These are phyloP conservation scores for Drosophila navojoa DNA, from an alignment of 1,140 invertebrate species.

Conservation along the genomic window DNA sequence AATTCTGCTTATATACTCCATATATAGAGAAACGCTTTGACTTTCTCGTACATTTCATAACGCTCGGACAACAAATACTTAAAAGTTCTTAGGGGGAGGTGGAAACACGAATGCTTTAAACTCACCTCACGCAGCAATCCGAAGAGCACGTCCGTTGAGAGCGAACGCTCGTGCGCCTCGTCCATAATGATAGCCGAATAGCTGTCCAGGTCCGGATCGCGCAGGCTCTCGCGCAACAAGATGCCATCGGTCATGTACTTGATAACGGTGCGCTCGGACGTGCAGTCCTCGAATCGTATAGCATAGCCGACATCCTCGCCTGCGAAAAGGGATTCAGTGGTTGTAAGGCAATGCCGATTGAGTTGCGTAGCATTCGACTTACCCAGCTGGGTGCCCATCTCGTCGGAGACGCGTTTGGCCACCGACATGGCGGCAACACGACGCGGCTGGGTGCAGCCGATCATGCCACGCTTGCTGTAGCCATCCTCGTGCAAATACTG, in stretches of 20 bases:
- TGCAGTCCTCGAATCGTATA: conserved; percentile 99
- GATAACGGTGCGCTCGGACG: conserved; percentile 97
- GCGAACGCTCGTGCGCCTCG: conserved; percentile 98
- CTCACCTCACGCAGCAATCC: conserved; percentile 96
- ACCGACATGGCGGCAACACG: conserved; percentile 99
- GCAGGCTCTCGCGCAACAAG: conserved; percentile 95
- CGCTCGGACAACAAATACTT: neutral
- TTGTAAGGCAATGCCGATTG: too few species aligned
- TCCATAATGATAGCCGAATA: conserved; percentile 99
- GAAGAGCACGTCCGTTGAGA: conserved; percentile 99
- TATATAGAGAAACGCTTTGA: too few species aligned
- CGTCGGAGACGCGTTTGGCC: conserved; percentile 99
- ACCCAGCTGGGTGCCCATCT: conserved; percentile 96
- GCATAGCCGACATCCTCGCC: conserved; percentile 98
- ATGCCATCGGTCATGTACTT: conserved; percentile 99
- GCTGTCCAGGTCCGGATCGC: conserved; percentile 97
- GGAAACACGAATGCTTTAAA: conserved; percentile 28
- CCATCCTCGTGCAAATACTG: conserved; percentile 99
- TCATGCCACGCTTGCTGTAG: conserved; percentile 96
- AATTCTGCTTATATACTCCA: too few species aligned
- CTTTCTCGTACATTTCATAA: neutral
- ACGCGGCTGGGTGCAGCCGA: conserved; percentile 97
- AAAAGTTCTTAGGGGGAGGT: too few species aligned
- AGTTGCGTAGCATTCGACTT: conserved; percentile 8
- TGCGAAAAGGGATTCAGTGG: conserved; percentile 51